phyloP scores from a whole-genome alignment of 1,140 invertebrate species.

The Bombus consobrinus region DNA sequence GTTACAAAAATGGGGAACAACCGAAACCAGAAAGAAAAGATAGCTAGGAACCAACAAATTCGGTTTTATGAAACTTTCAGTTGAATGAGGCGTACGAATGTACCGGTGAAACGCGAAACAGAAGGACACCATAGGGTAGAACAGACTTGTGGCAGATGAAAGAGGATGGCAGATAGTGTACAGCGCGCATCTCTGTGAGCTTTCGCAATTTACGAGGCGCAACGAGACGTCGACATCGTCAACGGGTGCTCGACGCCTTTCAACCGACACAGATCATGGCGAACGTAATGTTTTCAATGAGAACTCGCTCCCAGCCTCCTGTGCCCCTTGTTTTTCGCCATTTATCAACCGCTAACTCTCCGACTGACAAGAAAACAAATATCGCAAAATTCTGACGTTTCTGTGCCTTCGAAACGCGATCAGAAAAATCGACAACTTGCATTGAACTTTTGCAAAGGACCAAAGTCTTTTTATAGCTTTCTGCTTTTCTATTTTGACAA shows the following conservation, averaged over 20 bases:
- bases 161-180: not conserved
- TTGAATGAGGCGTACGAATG: not conserved
- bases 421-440: not conserved
- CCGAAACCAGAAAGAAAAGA: not conserved
- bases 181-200: slow-evolving; percentile 3
- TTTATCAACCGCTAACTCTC: slow-evolving; percentile 3
- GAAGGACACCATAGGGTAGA: not conserved
- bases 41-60: not conserved
- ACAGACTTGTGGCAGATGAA: not conserved
- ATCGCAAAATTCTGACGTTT: not conserved
- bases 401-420: not conserved
- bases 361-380: not conserved
- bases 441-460: not conserved
- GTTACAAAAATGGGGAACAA: slow-evolving; percentile 13
- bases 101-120: not conserved
- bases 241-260: slow-evolving; percentile 32
- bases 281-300: slow-evolving; percentile 24
- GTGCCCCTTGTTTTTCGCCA: not conserved
- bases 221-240: slow-evolving; percentile 2
- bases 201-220: slow-evolving; percentile 38
- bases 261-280: not conserved
- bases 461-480: not conserved
- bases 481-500: not conserved
- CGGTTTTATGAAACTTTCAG: not conserved
- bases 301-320: not conserved